Base-by-base conservation (phyloP, 2,888 invertebrate species). In the Phoronis australis region DNA sequence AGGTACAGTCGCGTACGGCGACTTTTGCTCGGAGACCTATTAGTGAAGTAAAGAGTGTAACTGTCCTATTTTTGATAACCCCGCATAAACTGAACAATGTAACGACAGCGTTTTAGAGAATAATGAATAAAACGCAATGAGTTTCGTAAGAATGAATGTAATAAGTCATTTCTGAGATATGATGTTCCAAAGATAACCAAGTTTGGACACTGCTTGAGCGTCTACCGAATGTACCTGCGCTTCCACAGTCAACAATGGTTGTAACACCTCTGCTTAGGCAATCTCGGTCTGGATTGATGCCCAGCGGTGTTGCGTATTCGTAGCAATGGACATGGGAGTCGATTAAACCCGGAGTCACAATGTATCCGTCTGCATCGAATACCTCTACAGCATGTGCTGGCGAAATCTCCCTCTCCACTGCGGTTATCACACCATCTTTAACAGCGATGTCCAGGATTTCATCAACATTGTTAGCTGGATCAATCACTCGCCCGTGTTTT, bases 261-360 rank as follows among this genome's bases (percentile, higher is more conserved):
- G 69, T 70, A 3, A 66, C 66, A 20, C 69, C 69, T 38, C 67
- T 59, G n/a, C 61, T 45, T 22, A 69, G 54, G 45, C 69, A 68
- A 40, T 49, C 48, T 24, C 53, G 52, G 50, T 71, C 71, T 12
- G 66, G 56, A 52, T 70, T 65, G 4, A 70, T 53, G 18, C 71
- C 69, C 22, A 71, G 54, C 9, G 69, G 69, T 15, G 69, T 71
- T 35, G 62, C 63, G 50, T 66, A 60, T 47, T 69, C 57, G 52
- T 67, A 70, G 20, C 62, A 66, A 51, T 71, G 71, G 15, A 69
- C 62, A 48, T 71, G 71, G n/a, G 60, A 60, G 52, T 71, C 71
- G 39, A 71, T 63, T 20, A 71, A 54, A 20, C 71, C 71, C n/a
- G 71, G 64, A 24, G 64, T 64, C 37, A 70, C 66, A 22, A 68